phyloP scores from a whole-genome alignment of 53 echinoderm and acorn worm species.

The Mesocentrotus franciscanus region DNA sequence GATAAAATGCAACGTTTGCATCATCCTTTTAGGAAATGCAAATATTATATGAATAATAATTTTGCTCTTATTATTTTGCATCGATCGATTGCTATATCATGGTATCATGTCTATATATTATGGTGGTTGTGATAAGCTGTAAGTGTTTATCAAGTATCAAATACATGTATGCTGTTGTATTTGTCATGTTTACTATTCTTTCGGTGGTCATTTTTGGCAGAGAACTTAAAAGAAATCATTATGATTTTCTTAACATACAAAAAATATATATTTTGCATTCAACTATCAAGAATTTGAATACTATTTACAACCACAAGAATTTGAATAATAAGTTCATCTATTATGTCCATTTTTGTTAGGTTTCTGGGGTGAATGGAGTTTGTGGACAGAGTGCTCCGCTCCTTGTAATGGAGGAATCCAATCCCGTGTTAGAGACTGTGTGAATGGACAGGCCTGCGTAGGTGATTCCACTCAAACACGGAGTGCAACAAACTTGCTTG shows the following conservation, averaged over 20 bases:
- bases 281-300: background rate
- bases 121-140: background rate
- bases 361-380: slow-evolving; percentile 90
- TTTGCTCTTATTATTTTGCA: slow-evolving; percentile 23
- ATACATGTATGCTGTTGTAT: background rate
- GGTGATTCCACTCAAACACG: slow-evolving; percentile 83
- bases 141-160: background rate
- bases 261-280: background rate
- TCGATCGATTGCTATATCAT: background rate
- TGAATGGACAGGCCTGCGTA: slow-evolving; percentile 75
- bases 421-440: slow-evolving; percentile 83
- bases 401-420: slow-evolving; percentile 91
- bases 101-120: background rate
- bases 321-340: background rate
- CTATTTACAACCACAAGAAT: background rate
- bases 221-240: background rate
- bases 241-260: background rate
- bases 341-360: slow-evolving; percentile 63
- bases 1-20: background rate
- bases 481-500: slow-evolving; percentile 88
- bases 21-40: background rate
- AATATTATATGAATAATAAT: background rate
- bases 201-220: background rate
- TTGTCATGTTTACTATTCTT: background rate
- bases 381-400: slow-evolving; percentile 85